Evolutionary conservation across 2,888 invertebrate species (phyloP).

Genomic region (Cephus runcator): DNA sequence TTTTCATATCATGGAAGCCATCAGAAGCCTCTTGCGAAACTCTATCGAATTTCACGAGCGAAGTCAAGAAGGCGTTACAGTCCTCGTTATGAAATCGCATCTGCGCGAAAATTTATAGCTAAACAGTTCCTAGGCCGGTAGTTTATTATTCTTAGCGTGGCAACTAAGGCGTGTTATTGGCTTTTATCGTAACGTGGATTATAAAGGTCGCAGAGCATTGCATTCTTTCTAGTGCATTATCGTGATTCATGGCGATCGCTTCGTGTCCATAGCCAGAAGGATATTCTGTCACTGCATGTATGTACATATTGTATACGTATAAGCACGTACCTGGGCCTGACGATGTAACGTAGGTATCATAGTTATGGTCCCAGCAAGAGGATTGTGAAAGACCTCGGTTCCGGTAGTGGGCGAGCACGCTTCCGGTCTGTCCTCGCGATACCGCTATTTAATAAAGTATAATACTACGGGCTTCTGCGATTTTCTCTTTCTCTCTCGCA

Average conservation of each 20-base stretch:
- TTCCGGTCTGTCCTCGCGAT: constrained; percentile 42
- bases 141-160: not conserved
- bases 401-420: constrained; percentile 43
- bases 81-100: not conserved
- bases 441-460: constrained; percentile 24
- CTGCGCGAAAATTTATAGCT: not conserved
- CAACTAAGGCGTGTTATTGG: not conserved
- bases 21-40: not conserved
- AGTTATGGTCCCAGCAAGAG: constrained; percentile 2
- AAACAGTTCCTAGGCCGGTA: not conserved
- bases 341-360: not conserved
- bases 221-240: not conserved
- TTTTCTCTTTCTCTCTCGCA: not conserved
- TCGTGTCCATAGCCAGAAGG: not conserved
- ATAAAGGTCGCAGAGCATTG: not conserved
- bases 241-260: not conserved
- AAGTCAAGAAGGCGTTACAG: not conserved
- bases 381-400: constrained; percentile 46
- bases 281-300: not conserved
- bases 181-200: not conserved
- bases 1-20: not conserved
- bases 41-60: not conserved
- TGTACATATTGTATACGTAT: not conserved
- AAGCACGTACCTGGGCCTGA: not conserved
- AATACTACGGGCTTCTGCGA: not conserved